These are phyloP conservation scores for Holothuria scabra DNA, from an alignment of 53 echinoderm and acorn worm genomes.

Conservation along the genomic window DNA sequence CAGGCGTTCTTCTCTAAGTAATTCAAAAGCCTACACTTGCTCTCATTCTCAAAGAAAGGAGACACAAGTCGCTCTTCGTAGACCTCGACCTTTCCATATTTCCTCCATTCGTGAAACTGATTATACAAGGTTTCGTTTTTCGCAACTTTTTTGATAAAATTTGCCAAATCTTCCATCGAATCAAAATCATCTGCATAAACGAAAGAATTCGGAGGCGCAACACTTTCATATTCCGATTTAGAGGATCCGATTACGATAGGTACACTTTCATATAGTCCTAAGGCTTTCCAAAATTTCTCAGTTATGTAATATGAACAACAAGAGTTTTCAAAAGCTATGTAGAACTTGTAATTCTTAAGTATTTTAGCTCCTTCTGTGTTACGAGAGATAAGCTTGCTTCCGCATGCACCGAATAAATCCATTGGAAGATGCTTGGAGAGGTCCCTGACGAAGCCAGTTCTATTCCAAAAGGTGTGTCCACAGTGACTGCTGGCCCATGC, in stretches of 20 bases:
- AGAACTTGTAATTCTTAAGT: slow-evolving; percentile 11
- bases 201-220: slow-evolving; percentile 17
- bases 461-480: not conserved
- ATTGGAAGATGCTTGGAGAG: too few species aligned
- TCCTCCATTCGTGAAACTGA: slow-evolving; percentile 9
- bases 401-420: too few species aligned
- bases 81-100: not conserved
- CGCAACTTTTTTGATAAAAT: not conserved
- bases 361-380: too few species aligned
- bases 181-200: slow-evolving; percentile 30
- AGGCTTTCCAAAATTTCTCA: slow-evolving; percentile 28
- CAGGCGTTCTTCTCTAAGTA: not conserved
- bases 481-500: slow-evolving; percentile 21
- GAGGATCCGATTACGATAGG: slow-evolving; percentile 11
- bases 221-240: slow-evolving; percentile 6
- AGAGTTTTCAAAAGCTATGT: slow-evolving; percentile 12
- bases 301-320: slow-evolving; percentile 14
- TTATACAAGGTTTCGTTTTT: not conserved
- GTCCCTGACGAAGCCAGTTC: not conserved
- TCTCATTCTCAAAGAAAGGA: not conserved
- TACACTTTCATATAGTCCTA: not conserved
- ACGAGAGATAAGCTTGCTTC: too few species aligned
- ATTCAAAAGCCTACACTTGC: not conserved
- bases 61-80: not conserved
- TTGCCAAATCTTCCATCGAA: slow-evolving; percentile 6